phyloP scores from a whole-genome alignment of 2,888 invertebrate genomes.

The Ethmia dodecea region DNA sequence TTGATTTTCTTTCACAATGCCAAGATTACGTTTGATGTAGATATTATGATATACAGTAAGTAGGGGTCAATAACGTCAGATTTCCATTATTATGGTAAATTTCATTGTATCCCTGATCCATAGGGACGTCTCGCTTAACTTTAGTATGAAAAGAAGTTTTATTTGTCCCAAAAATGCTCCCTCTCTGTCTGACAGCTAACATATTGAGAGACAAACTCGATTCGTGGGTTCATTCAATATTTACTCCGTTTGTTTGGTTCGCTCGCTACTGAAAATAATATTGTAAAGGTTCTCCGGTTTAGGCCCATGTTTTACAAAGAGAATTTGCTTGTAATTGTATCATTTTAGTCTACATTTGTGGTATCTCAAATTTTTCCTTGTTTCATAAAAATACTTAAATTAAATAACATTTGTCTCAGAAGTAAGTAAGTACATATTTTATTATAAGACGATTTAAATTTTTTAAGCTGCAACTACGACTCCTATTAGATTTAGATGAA shows the following conservation, averaged over 20 bases:
- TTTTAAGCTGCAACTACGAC: constrained; percentile 3
- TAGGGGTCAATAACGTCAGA: constrained; percentile 26
- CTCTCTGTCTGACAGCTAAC: constrained; percentile 48
- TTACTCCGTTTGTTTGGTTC: constrained; percentile 35
- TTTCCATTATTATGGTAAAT: constrained; percentile 61
- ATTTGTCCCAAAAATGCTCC: constrained; percentile 31
- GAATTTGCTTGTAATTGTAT: constrained; percentile 8
- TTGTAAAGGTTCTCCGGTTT: constrained; percentile 22
- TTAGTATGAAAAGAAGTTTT: constrained; percentile 39
- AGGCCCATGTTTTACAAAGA: constrained; percentile 21
- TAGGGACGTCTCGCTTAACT: constrained; percentile 36
- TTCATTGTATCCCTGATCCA: constrained; percentile 48
- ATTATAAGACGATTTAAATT: not conserved
- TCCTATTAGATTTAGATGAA: constrained; percentile 32
- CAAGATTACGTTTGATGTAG: too few relatives aligned
- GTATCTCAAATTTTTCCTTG: not conserved
- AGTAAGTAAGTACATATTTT: not conserved
- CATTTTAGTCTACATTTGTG: not conserved
- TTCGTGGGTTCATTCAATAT: constrained; percentile 52
- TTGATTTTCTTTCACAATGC: too few relatives aligned
- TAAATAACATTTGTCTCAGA: not conserved
- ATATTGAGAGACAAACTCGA: constrained; percentile 53
- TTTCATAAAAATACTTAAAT: not conserved
- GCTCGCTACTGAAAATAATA: constrained; percentile 25
- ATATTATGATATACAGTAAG: not conserved